Base-by-base conservation (phyloP, 2,888 invertebrate genomes). In the Andricus quercusramuli region DNA sequence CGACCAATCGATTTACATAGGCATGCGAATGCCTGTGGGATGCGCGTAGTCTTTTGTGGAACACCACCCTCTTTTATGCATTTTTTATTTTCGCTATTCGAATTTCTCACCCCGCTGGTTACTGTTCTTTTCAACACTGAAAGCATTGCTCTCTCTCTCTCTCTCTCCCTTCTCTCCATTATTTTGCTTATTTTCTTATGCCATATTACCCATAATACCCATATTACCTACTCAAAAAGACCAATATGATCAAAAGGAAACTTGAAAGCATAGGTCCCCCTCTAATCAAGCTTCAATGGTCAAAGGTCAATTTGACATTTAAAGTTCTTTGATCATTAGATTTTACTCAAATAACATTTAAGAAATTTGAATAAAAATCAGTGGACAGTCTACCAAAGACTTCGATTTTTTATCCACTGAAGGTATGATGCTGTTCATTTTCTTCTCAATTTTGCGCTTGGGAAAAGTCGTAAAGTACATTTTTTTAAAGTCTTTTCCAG, bases 1-100 rank as follows among this genome's bases (percentile, higher is more conserved):
- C 81, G 82, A 82, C 84, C 86, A 85, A 87, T 87, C 87, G 87
- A 87, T 87, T 87, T 85, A 85, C 87, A 87, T 87, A 85, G 84
- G 85, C 85, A 85, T 81, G 83, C 83, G 80, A 78, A 84, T 86
- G 83, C 81, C 80, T 80, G 80, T 67, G 78, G 77, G 78, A 81
- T 80, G 82, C 79, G 78, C 83, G 81, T 82, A 80, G 79, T 77
- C 78, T 81, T 82, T 74, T 51, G 74, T 56, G 74, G 74, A n/a
- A 56, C 56, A 74, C 56, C 56, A 65, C 74, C 67, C 82, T 79
- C 67, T 66, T 78, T 74, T 81, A 78, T 76, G 67, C 65, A 67
- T 78, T 80, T 82, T 78, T 66, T 77, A 76, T 80, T 78, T 74
- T 74, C n/a, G 32, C 65, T 56, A 74, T 74, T 74, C 32, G 32